A percentile compares a stretch with the other conserved stretches of the same genome.
Conservation (phyloP, 2,797 vertebrate species). For the Tadarida brasiliensis region DNA sequence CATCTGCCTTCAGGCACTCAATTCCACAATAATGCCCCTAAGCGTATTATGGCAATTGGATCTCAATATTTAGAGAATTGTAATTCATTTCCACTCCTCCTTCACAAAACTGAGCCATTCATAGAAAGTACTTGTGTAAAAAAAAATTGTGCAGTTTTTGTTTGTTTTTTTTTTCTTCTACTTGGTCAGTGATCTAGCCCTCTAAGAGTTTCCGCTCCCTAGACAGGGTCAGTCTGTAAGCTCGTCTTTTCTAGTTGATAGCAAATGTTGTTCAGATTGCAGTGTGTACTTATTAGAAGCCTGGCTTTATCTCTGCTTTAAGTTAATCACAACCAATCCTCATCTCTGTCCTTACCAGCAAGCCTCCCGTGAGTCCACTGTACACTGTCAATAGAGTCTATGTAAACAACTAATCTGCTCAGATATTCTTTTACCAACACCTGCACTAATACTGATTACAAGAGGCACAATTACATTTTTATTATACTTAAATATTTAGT, state of each 20-base stretch:
- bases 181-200: neutral
- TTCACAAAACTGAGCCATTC: conserved; percentile 50
- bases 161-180: conserved; percentile 6
- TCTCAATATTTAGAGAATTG: conserved; percentile 87
- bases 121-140: neutral
- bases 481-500: conserved; percentile 81
- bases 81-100: conserved; percentile 81
- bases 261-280: conserved; percentile 77
- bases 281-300: conserved; percentile 77
- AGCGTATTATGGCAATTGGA: conserved; percentile 85
- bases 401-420: conserved; percentile 84
- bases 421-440: conserved; percentile 83
- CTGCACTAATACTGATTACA: conserved; percentile 83
- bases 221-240: conserved; percentile 52
- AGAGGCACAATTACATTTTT: conserved; percentile 81
- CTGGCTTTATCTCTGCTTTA: conserved; percentile 84
- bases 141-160: neutral
- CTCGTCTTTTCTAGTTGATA: conserved; percentile 67
- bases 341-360: conserved; percentile 72
- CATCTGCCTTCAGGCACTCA: conserved; percentile 85
- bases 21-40: conserved; percentile 84
- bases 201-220: neutral
- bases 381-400: conserved; percentile 82
- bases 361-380: conserved; percentile 79
- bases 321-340: conserved; percentile 83